Evolutionary conservation across 1,140 invertebrate genomes (phyloP), one percentile per base, ranked within the genome.

Genomic region (Zaprionus davidi): DNA sequence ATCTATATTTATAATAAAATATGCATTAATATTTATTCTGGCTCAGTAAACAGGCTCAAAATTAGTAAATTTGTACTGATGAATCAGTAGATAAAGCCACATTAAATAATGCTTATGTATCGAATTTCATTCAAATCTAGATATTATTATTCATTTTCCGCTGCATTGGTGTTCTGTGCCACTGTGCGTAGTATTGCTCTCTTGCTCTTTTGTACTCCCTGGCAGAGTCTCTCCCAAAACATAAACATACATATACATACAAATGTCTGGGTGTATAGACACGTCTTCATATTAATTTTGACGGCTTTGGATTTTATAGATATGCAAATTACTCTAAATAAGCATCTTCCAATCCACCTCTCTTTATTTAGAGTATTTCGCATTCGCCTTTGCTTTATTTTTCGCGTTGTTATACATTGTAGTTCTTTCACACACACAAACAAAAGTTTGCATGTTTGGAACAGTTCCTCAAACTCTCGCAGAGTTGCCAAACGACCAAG

Each of bases 191-290:
- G 9, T 7, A 3, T 46, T 46, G n/a, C n/a, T 46, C 65, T n/a
- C 63, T 41, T 12, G 36, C 17, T 63, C 49, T 53, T 3, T 34
- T 11, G n/a, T 1, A 26, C 22, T 15, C 46, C n/a, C 34, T n/a
- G 13, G 38, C 63, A 17, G 20, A 41, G 5, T 56, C 31, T 17
- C 34, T 24, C 20, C 22, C 36, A 65, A 65, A 81, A 81, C 78
- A 81, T 78, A 81, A 81, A 81, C 79, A 81, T 60, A 74, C 49
- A 26, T 7, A 66, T 76, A 51, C 38, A 51, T 20, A 24, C n/a
- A 15, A 46, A 24, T 46, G 6, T 9, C 12, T 62, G 24, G 12
- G 41, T 44, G 58, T 26, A 28, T 15, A 38, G 38, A 60, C 20
- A 44, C 34, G 24, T 44, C 17, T 60, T 20, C 46, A 51, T 20